Conservation (phyloP, 92 coral and sea anemone genomes). For the Galaxea fascicularis region DNA sequence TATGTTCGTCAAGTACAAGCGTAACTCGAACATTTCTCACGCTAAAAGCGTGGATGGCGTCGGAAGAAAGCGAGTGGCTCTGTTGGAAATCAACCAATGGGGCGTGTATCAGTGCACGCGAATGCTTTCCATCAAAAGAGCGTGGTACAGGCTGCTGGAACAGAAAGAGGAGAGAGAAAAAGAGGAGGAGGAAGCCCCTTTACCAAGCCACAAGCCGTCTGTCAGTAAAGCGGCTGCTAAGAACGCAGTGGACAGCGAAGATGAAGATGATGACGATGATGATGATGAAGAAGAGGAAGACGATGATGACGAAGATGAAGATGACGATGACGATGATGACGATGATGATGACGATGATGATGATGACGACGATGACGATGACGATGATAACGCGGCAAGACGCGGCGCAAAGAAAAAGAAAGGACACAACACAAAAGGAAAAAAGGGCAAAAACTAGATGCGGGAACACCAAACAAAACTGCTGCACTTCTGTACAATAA, state of each 20-base stretch:
- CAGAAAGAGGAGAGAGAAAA: conserved; percentile 78
- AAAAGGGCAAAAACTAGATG: neutral
- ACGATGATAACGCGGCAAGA: conserved; percentile 54
- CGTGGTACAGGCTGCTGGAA: conserved; percentile 87
- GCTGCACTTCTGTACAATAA: too few species aligned
- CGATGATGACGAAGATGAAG: conserved; percentile 80
- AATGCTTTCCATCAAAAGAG: conserved; percentile 81
- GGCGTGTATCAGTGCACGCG: conserved; percentile 89
- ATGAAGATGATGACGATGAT: conserved; percentile 77
- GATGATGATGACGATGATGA: conserved; percentile 81
- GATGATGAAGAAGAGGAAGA: conserved; percentile 79
- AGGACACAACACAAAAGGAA: conserved; percentile 22
- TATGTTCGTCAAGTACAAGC: conserved; percentile 89
- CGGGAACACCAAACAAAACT: too few species aligned
- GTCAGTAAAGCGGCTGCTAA: conserved; percentile 31
- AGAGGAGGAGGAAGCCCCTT: conserved; percentile 58
- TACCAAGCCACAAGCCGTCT: conserved; percentile 28
- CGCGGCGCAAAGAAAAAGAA: conserved; percentile 28
- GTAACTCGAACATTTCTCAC: conserved; percentile 61
- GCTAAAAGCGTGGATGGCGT: conserved; percentile 77
- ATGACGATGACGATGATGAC: conserved; percentile 77
- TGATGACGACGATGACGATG: conserved; percentile 78
- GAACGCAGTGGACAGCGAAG: conserved; percentile 64
- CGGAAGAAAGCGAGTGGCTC: conserved; percentile 78
- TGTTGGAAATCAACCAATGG: conserved; percentile 92